Conservation (phyloP, 2,113 vertebrate genomes). For the Phylloscopus trochilus region DNA sequence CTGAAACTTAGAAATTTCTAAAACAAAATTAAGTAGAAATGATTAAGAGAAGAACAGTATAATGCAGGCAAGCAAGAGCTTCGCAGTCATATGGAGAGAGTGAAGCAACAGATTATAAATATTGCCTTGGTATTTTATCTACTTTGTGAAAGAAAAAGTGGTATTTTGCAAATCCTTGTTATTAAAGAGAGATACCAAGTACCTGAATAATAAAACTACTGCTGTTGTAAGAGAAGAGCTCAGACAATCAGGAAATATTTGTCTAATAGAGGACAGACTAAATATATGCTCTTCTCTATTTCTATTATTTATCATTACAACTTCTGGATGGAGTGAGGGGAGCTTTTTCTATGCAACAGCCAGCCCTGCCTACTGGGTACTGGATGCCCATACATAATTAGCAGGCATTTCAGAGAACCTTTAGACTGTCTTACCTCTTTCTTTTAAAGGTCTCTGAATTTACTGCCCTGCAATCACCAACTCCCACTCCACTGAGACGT, state of each 20-base stretch:
- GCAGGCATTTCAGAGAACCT: conserved; percentile 84
- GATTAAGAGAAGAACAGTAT: background rate
- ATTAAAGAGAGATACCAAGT: background rate
- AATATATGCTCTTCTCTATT: background rate
- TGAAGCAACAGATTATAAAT: background rate
- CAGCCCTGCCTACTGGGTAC: conserved; percentile 47
- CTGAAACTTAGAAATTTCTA: background rate
- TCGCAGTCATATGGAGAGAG: background rate
- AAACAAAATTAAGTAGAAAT: background rate
- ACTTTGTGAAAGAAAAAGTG: background rate
- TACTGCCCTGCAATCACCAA: conserved; percentile 83
- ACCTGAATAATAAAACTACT: background rate
- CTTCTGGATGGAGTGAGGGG: background rate
- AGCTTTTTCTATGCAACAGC: background rate
- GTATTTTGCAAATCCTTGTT: background rate
- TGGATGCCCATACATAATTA: conserved; percentile 75
- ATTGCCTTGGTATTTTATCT: background rate
- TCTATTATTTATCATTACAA: background rate
- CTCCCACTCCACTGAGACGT: conserved; percentile 81
- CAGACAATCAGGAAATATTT: background rate
- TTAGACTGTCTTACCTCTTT: conserved; percentile 85
- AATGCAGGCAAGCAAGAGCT: conserved; percentile 19
- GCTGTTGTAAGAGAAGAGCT: background rate
- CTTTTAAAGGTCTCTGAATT: conserved; percentile 81
- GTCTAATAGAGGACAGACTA: background rate